Conservation (phyloP, 1,140 invertebrate species). For the Homarus americanus region DNA sequence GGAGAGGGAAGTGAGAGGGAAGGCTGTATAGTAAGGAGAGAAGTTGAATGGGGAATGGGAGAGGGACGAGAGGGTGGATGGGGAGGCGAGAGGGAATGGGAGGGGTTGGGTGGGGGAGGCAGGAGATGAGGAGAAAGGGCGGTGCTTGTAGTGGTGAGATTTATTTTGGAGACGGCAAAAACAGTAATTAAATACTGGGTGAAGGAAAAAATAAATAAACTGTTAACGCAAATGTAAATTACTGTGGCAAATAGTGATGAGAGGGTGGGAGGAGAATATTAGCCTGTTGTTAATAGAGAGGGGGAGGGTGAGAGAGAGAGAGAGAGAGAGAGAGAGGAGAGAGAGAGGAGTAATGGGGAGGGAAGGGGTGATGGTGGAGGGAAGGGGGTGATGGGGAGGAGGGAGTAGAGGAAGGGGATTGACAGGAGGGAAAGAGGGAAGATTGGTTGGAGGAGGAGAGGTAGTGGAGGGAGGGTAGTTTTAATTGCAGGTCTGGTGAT, state of each 20-base stretch:
- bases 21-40: background rate
- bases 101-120: background rate
- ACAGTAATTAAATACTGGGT: too few species aligned
- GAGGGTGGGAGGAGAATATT: too few species aligned
- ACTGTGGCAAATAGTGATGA: too few species aligned
- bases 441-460: too few species aligned
- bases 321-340: background rate
- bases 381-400: background rate
- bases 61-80: background rate
- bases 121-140: background rate
- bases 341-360: background rate
- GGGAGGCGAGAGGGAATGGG: background rate
- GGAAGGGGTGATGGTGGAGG: too few species aligned
- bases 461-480: background rate
- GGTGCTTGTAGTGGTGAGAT: too few species aligned
- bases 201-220: too few species aligned
- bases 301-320: background rate
- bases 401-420: too few species aligned
- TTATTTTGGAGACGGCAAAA: too few species aligned
- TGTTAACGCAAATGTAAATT: too few species aligned
- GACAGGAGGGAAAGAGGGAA: too few species aligned
- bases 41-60: background rate
- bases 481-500: slow-evolving; percentile 7
- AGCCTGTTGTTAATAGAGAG: too few species aligned
- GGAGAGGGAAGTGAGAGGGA: background rate